Evolutionary conservation across 2,113 vertebrate genomes (phyloP), one percentile per base, ranked within the genome.

Genomic region (Passer domesticus): DNA sequence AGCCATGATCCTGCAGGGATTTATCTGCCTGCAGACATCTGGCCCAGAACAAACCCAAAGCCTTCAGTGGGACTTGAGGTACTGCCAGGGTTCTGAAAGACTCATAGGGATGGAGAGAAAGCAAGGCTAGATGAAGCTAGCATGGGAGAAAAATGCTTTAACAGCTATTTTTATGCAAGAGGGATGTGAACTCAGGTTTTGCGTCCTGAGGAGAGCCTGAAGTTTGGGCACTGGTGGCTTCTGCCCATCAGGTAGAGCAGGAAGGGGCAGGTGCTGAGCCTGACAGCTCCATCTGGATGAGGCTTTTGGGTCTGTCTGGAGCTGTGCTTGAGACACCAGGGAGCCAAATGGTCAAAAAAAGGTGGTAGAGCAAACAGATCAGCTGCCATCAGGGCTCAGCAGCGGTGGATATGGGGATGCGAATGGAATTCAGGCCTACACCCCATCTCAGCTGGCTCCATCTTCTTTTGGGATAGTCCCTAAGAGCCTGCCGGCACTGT

Each of bases 41-140:
- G 58, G 23, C 62, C 50, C 64, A 60, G 64, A 83, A 82, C 56
- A 84, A 75, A 27, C 41, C 66, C 74, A 39, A 31, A 35, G 67
- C 24, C n/a, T 79, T 91, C 49, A 8, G 10, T 41, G 25, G 28
- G 20, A 13, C 31, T 58, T 0, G 0, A 25, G 16, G 20, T 49
- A 10, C 13, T 30, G 49, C 31, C 28, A 23, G 4, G 5, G 28
- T 75, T 52, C 62, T 68, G 47, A 39, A 67, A 59, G 35, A 31
- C 17, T 30, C 1, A 0, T 10, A 17, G 47, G 14, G 14, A 25
- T 55, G 37, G 33, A 60, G 22, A 53, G 9, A 13, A 56, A 43
- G 2, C 14, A 19, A 10, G 7, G 27, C 10, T 70, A 14, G 43
- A 55, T 39, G 31, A 43, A 59, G 23, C 2, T 33, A 37, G 17